phyloP scores from a whole-genome alignment of 1,140 invertebrate species.

The Musca vetustissima region DNA sequence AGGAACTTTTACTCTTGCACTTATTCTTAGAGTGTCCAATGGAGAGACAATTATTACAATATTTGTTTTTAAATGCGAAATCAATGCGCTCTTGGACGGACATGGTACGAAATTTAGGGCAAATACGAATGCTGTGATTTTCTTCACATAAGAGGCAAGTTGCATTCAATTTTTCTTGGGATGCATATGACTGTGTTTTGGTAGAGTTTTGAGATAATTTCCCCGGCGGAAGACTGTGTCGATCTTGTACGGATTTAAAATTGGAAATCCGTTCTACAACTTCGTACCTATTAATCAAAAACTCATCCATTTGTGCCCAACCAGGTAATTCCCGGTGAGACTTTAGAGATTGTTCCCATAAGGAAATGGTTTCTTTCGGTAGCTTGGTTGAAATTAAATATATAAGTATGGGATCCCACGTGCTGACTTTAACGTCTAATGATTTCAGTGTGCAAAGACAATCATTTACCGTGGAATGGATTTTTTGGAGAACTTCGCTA shows the following conservation, averaged over 20 bases:
- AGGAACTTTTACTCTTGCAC: background rate
- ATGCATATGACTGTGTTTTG: background rate
- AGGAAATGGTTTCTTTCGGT: background rate
- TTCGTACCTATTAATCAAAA: background rate
- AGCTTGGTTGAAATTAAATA: background rate
- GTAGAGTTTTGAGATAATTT: background rate
- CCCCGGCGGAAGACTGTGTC: background rate
- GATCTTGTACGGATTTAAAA: background rate
- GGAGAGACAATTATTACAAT: constrained; percentile 1
- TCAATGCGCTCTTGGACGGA: background rate
- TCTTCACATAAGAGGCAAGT: background rate
- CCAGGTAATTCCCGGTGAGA: background rate
- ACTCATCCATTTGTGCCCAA: background rate
- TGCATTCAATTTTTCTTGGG: background rate
- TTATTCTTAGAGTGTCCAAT: background rate
- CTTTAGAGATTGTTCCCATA: background rate
- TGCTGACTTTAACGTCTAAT: background rate
- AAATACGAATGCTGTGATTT: background rate
- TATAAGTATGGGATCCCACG: constrained; percentile 8
- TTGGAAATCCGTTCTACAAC: background rate
- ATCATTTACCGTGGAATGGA: background rate
- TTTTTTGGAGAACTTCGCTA: background rate
- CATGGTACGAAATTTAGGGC: background rate
- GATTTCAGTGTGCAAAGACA: background rate
- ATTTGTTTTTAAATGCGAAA: constrained; percentile 2